A percentile compares a stretch with the other conserved stretches of the same genome.
Evolutionary conservation across 2,797 vertebrate genomes (phyloP).

Genomic region (Sebastiscus albofasciatus): DNA sequence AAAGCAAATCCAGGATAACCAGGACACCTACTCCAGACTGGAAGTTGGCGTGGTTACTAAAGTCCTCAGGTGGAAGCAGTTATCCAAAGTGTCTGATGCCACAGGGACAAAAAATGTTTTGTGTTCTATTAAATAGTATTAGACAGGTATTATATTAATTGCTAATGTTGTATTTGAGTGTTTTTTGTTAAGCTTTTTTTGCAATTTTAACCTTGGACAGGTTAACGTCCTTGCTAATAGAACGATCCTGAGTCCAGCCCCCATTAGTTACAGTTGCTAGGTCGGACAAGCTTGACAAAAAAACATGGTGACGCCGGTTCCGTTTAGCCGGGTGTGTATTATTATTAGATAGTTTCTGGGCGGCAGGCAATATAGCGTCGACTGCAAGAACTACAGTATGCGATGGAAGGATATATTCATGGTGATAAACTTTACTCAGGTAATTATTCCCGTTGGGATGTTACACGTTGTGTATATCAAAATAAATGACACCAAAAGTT

Average conservation of each 20-base stretch:
- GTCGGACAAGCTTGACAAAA: too few species aligned
- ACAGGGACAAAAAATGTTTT: background rate
- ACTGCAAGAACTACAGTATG: too few species aligned
- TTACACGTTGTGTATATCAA: too few species aligned
- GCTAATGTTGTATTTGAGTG: background rate
- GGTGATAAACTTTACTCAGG: too few species aligned
- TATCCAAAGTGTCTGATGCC: background rate
- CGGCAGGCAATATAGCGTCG: too few species aligned
- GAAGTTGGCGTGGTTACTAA: background rate
- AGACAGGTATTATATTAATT: fast-evolving
- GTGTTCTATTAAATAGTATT: background rate
- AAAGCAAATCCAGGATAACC: constrained; percentile 34
- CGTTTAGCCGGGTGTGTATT: too few species aligned
- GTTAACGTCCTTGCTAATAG: background rate
- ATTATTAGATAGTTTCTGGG: too few species aligned
- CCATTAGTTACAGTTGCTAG: too few species aligned
- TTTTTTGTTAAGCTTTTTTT: background rate
- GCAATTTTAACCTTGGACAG: background rate
- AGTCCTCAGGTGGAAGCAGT: background rate
- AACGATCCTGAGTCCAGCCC: background rate
- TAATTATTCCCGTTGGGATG: too few species aligned
- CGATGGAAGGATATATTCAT: too few species aligned
- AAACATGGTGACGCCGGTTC: fast-evolving
- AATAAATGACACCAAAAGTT: too few species aligned
- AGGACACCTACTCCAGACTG: constrained; percentile 1